Evolutionary conservation across 2,888 invertebrate genomes (phyloP).

Genomic region (Lasius fuliginosus): DNA sequence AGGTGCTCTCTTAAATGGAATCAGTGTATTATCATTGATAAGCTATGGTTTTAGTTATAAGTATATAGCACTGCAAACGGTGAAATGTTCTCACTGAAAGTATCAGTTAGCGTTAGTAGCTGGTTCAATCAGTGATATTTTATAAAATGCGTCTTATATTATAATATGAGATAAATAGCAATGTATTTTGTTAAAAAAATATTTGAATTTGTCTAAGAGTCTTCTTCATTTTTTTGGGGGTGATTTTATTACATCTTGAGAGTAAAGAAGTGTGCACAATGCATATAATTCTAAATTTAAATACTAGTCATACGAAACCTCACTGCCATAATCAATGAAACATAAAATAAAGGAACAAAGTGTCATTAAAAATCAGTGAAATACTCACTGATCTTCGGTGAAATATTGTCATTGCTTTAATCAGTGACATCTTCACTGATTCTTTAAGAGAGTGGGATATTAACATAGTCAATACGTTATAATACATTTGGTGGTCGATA

Average conservation of each 20-base stretch:
- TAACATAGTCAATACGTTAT: conserved; percentile 70
- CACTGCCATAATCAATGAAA: not conserved
- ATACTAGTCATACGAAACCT: not conserved
- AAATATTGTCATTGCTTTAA: not conserved
- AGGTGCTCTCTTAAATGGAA: conserved; percentile 7
- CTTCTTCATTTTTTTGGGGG: not conserved
- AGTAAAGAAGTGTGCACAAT: not conserved
- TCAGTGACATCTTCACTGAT: not conserved
- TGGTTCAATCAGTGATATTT: not conserved
- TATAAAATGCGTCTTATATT: not conserved
- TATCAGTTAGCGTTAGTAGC: not conserved
- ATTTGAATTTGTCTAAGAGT: not conserved
- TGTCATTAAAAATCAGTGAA: not conserved
- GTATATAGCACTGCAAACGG: not conserved
- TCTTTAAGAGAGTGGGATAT: conserved; percentile 53
- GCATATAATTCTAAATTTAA: not conserved
- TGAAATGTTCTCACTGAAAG: not conserved
- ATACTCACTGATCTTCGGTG: not conserved
- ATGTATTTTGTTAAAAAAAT: not conserved
- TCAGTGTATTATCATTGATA: not conserved
- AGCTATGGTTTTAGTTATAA: not conserved
- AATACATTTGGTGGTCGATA: conserved; percentile 75
- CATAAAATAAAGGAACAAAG: not conserved
- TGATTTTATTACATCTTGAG: not conserved
- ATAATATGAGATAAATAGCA: not conserved